Conservation (phyloP, 1,140 invertebrate species). For the Cotesia chilonis region DNA sequence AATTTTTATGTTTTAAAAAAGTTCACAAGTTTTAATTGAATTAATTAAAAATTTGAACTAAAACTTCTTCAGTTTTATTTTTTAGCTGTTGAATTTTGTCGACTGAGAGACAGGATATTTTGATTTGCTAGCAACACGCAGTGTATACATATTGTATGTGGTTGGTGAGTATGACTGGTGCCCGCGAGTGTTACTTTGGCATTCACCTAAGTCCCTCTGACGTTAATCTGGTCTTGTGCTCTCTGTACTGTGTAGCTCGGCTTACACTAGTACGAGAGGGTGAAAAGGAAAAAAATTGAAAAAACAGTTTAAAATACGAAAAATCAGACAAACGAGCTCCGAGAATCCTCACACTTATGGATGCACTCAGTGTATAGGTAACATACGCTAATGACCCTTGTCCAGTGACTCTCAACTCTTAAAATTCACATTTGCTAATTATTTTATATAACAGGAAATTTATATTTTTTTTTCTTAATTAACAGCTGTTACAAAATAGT, state of each 20-base stretch:
- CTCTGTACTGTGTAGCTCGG: too few relatives aligned
- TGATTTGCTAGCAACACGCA: constrained; percentile 3
- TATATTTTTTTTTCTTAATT: neutral
- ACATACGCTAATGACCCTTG: constrained; percentile 27
- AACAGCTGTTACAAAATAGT: too few relatives aligned
- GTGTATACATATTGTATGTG: neutral
- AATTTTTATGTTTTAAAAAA: too few relatives aligned
- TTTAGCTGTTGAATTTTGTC: neutral
- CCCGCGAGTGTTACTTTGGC: constrained; percentile 11
- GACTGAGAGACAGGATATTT: constrained; percentile 1
- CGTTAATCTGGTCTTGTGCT: constrained; percentile 28
- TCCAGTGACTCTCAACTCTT: constrained; percentile 21
- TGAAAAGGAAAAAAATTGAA: neutral
- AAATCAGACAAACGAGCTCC: constrained; percentile 26
- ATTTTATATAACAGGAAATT: neutral
- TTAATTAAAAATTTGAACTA: too few relatives aligned
- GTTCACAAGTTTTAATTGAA: too few relatives aligned
- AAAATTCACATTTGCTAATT: constrained; percentile 4
- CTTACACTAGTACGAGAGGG: too few relatives aligned
- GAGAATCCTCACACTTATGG: constrained; percentile 21
- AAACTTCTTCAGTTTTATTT: neutral
- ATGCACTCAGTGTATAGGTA: constrained; percentile 10
- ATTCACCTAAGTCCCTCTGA: constrained; percentile 27
- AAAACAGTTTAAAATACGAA: constrained; percentile 1
- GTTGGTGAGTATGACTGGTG: neutral